Conservation (phyloP, 2,113 vertebrate genomes). For the Cichladusa arquata region DNA sequence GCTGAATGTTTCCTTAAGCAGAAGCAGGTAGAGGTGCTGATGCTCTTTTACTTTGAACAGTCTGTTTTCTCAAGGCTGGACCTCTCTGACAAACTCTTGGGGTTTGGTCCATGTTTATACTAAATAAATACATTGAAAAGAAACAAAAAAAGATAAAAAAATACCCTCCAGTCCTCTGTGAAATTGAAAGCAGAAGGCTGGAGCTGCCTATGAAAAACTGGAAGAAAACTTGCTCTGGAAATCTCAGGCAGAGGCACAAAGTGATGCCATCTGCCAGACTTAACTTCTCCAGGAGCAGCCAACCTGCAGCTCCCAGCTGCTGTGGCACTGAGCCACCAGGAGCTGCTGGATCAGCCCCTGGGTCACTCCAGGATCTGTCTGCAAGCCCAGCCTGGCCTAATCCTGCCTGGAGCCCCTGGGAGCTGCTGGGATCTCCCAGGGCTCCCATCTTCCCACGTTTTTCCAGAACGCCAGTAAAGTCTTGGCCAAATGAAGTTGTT, state of each 20-base stretch:
- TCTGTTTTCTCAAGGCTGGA: background rate
- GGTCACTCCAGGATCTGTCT: background rate
- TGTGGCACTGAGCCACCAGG: background rate
- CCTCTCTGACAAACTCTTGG: background rate
- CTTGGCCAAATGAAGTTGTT: fast-evolving
- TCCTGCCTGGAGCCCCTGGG: background rate
- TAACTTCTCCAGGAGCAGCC: background rate
- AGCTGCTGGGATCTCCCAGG: background rate
- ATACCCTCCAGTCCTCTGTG: background rate
- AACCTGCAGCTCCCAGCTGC: background rate
- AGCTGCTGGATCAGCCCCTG: background rate
- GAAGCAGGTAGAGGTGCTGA: background rate
- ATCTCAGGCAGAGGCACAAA: background rate
- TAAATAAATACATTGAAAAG: background rate
- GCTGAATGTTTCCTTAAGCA: background rate
- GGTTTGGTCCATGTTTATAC: background rate
- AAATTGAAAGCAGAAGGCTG: background rate
- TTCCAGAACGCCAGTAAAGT: background rate
- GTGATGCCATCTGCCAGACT: background rate
- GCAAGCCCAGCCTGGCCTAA: background rate
- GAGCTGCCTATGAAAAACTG: background rate
- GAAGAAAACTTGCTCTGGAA: background rate
- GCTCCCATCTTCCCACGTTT: background rate
- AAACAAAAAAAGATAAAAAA: background rate
- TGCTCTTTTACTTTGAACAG: background rate